Evolutionary conservation across 2,797 vertebrate species (phyloP), one percentile per base, ranked within the genome.

Genomic region (Eulemur rubriventer): DNA sequence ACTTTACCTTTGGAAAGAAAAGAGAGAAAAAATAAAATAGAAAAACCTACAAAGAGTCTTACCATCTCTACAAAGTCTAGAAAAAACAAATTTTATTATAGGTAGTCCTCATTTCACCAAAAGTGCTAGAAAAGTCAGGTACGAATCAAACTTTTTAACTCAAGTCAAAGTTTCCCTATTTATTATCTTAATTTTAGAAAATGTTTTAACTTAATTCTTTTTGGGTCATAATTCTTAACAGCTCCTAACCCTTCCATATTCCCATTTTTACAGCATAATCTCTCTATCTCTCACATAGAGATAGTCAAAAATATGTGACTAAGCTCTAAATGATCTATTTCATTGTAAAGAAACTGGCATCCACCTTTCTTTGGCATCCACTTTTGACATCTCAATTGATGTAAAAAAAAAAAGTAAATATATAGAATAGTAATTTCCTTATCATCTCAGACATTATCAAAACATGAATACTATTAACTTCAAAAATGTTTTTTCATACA

Each of bases 151-250:
- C 57, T 86, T 89, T 88, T 78, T 70, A 96, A 96, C 30, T 78
- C 85, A 86, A n/a, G 61, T 90, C 57, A 87, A 91, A 50, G 52
- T 65, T 89, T 75, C 35, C 57, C 38, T 93, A 80, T 70, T 57
- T 80, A 82, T 83, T 72, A 90, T n/a, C 17, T 79, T 92, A 84
- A 89, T 94, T 92, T 85, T 86, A 88, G 48, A 85, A 97, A 73
- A 83, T 11, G 14, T 63, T 96, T 89, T 70, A 81, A 55, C 50
- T 86, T 91, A 78, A 87, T 81, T 92, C 13, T 85, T 93, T 70
- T 65, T 70, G n/a, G 35, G 61, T 81, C n/a, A 94, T 67, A 96
- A 89, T 93, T 87, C 14, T 65, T 43, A 91, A 92, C 9, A 84
- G 75, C 13, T 78, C 33, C 43, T 93, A 88, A 91, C 11, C 79